These are phyloP conservation scores for Neodon shergylaensis DNA, from an alignment of 2,113 vertebrate genomes.

Conservation along the genomic window DNA sequence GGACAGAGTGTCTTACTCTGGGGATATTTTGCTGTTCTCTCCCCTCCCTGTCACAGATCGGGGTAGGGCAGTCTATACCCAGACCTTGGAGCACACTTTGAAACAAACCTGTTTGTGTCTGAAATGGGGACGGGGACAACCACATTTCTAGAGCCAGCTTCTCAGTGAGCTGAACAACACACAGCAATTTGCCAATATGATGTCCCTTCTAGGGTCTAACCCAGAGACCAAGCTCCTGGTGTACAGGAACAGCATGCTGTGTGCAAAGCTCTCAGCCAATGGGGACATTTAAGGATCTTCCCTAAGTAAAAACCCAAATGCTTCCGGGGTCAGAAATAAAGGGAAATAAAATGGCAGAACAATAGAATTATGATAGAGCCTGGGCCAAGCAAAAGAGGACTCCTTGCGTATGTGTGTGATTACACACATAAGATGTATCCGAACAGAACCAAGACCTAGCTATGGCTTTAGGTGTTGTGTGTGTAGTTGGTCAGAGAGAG, in stretches of 20 bases:
- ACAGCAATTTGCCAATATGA: neutral
- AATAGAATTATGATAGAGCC: neutral
- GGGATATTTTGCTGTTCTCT: neutral
- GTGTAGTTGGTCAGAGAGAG: neutral
- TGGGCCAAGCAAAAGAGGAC: neutral
- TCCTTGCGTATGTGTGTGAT: neutral
- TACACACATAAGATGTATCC: neutral
- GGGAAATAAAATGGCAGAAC: neutral
- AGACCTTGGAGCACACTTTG: neutral
- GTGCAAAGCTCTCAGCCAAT: neutral
- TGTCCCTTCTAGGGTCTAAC: neutral
- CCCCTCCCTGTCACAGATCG: neutral
- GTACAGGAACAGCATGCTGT: neutral
- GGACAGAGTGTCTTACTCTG: neutral
- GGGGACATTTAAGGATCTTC: neutral
- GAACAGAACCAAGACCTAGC: neutral
- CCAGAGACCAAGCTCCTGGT: accelerated
- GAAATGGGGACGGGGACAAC: neutral
- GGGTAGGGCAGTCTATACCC: neutral
- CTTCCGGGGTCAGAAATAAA: neutral
- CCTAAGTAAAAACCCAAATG: neutral
- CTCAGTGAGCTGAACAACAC: neutral
- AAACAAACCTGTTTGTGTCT: neutral
- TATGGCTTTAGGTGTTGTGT: neutral
- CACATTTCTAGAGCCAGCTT: neutral